Conservation (phyloP, 2,888 invertebrate species). For the Geotrupes spiniger region DNA sequence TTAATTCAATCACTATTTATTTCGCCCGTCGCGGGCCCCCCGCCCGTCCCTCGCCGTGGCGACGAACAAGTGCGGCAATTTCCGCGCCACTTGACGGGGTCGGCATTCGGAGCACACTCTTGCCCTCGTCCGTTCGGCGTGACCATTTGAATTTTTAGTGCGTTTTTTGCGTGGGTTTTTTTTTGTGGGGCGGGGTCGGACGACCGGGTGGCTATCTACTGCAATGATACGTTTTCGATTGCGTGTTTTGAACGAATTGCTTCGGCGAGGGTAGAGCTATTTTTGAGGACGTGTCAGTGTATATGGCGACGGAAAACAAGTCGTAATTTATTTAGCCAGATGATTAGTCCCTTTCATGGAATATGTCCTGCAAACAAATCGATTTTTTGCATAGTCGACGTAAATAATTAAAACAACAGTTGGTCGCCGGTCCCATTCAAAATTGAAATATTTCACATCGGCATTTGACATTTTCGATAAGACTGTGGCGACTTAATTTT, state of each 20-base stretch:
- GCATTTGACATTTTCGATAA: no score
- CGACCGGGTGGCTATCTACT: no score
- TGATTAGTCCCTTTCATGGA: background rate
- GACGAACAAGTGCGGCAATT: conserved; percentile 27
- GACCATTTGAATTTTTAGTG: conserved; percentile 26
- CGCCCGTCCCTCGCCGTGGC: conserved; percentile 18
- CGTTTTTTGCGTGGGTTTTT: conserved; percentile 21
- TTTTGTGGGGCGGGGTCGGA: background rate
- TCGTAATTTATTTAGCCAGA: background rate
- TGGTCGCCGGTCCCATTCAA: no score
- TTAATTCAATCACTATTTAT: conserved; percentile 27
- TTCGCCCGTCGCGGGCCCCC: conserved; percentile 15
- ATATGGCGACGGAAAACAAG: background rate
- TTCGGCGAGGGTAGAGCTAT: background rate
- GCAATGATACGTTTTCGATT: conserved; percentile 5
- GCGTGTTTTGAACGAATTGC: background rate
- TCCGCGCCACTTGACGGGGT: conserved; percentile 26
- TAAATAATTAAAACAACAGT: no score
- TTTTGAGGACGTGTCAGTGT: background rate
- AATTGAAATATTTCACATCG: no score
- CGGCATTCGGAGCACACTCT: conserved; percentile 19
- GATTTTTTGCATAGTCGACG: no score
- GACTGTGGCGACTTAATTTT: no score
- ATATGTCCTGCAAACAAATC: background rate
- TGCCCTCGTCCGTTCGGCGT: conserved; percentile 13